Evolutionary conservation across 2,888 invertebrate genomes (phyloP).

Genomic region (Cheiracanthium punctorium): DNA sequence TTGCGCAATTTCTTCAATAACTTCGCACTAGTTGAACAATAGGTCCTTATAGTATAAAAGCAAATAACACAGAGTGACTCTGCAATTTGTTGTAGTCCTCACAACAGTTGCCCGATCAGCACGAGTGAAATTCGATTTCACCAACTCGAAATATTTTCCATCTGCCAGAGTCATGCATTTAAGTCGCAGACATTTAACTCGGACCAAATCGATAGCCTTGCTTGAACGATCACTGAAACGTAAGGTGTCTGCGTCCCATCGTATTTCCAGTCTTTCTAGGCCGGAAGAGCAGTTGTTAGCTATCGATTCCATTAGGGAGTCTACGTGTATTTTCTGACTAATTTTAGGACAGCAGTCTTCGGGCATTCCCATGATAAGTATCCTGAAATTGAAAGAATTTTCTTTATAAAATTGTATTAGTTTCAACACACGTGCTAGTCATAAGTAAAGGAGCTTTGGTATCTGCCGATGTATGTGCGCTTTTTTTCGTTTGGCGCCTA

Average conservation of each 20-base stretch:
- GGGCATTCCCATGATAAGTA: slow-evolving; percentile 97
- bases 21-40: slow-evolving; percentile 88
- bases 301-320: slow-evolving; percentile 98
- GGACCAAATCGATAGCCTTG: slow-evolving; percentile 89
- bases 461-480: no score
- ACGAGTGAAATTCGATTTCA: slow-evolving; percentile 98
- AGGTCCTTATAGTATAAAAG: slow-evolving; percentile 95
- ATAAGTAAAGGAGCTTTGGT: no score
- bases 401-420: no score
- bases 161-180: slow-evolving; percentile 96
- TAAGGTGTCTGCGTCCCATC: slow-evolving; percentile 99
- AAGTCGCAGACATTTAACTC: slow-evolving; percentile 94
- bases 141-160: slow-evolving; percentile 98
- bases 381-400: slow-evolving; percentile 81
- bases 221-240: slow-evolving; percentile 99
- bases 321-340: slow-evolving; percentile 85
- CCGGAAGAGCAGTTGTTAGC: slow-evolving; percentile 92
- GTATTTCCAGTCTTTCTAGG: slow-evolving; percentile 92
- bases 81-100: slow-evolving; percentile 95
- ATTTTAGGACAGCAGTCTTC: slow-evolving; percentile 97
- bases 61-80: slow-evolving; percentile 94
- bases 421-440: no score
- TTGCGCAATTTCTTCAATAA: background rate
- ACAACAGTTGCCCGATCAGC: slow-evolving; percentile 98
- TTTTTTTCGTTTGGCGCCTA: no score